Evolutionary conservation across 2,113 vertebrate genomes (phyloP), one percentile per base, ranked within the genome.

Genomic region (Cacatua alba): DNA sequence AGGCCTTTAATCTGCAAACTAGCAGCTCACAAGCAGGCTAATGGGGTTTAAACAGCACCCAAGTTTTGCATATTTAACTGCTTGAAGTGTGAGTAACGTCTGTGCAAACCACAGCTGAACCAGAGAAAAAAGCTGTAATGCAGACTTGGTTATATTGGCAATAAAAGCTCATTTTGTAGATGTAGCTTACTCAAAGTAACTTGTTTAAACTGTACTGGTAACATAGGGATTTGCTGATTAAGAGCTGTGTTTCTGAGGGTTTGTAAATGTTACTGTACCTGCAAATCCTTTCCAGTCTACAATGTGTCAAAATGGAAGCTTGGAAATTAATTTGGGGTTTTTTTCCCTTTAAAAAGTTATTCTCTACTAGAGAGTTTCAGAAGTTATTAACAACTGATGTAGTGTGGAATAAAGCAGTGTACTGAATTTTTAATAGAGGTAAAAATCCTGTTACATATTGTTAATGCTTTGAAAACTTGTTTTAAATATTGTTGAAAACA

Each of bases 401-500:
- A 72, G 62, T 41, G 13, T 7, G 41, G 68, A 63, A 72, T 77
- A 69, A 78, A 76, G 35, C 68, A 95, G 91, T 52, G 70, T 89
- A 86, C 90, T 82, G 71, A 95, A 55, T 92, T 95, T 94, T 74
- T 94, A 82, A 70, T 35, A 87, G 87, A 92, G 80, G 62, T 89
- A 97, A 94, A 94, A 65, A 96, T 95, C 95, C 92, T 95, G 95
- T 98, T 98, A 96, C 95, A 91, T 97, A 97, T 88, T 98, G 93
- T 98, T 95, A 96, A 97, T 86, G 60, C 92, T 97, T 95, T 95
- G 88, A 95, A 92, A 95, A 84, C 90, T 97, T 98, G 97, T 98
- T 96, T 97, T 97, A 96, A 97, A 97, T 96, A 96, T 92, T 97
- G 94, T 96, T 97, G 96, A 98, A 97, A 97, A 97, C 97, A 68